Base-by-base conservation (phyloP, 2,888 invertebrate genomes). In the Smittia aterrima region DNA sequence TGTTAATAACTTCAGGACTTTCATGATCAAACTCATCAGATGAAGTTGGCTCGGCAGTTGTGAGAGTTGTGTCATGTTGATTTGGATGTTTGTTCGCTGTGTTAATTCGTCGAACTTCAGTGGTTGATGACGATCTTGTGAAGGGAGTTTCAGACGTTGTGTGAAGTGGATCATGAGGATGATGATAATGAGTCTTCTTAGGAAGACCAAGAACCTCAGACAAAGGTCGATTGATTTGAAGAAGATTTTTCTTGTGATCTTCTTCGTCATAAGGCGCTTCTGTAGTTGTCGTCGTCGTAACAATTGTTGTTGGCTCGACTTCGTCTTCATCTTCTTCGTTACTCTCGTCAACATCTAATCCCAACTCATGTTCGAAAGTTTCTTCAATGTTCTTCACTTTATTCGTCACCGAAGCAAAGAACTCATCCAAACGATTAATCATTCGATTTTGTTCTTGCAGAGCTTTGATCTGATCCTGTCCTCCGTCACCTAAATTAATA, bases 191-290 rank as follows among this genome's bases (percentile, higher is more conserved):
- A 20, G 66, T 47, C 54, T 83, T 82, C 77, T 83, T 83, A 74
- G 82, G 83, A 58, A 83, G 83, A 75, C 83, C 83, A 68, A 83
- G 77, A 32, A 83, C 83, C 77, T 83, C 83, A 25, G 83, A 83
- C 40, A 83, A 76, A 1, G 83, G 83, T 0, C 82, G 79, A 78
- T 83, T 83, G 13, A 83, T 83, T 7, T 54, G 58, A 18, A 72
- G 62, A 6, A 40, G 13, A 22, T 58, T 27, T 18, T 62, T 58
- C 27, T 62, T 53, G n/a, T 20, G 13, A 47, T 67, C 40, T 11
- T 54, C 53, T 18, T 66, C 66, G 13, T 62, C 41, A 24, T 72
- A 25, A 27, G 72, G 40, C 27, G 47, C 58, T 66, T 66, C 25
- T 27, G 66, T 27, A 13, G 41, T 54, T 66, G 75, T 68, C 53